Percentiles rank a stretch among this genome's conserved stretches.
phyloP scores from a whole-genome alignment of 2,797 vertebrate genomes.

The Amazona finschi region DNA sequence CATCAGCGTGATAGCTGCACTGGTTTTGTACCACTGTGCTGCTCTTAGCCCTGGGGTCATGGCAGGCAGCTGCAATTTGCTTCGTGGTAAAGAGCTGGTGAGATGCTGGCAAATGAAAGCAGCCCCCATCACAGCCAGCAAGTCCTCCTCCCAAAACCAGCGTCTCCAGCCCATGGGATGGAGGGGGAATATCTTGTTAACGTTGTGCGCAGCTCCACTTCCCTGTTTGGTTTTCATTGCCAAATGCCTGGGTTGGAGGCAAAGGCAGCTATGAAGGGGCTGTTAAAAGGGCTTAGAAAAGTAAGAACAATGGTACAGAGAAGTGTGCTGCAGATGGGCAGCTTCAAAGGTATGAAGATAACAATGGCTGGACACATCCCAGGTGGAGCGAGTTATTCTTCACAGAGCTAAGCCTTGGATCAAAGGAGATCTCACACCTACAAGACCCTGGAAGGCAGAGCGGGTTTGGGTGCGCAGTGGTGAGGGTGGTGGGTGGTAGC shows the following conservation, averaged over 20 bases:
- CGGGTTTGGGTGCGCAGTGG: neutral
- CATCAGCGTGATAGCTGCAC: neutral
- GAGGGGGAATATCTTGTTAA: neutral
- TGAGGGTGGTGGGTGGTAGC: neutral
- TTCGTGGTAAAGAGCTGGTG: neutral
- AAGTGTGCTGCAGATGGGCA: neutral
- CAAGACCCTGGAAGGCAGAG: neutral
- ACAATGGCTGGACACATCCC: conserved; percentile 28
- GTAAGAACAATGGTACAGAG: neutral
- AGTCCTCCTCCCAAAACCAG: neutral
- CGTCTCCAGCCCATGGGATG: neutral
- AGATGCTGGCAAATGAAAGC: neutral
- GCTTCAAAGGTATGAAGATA: conserved; percentile 31
- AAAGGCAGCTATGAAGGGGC: conserved; percentile 15
- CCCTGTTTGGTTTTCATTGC: neutral
- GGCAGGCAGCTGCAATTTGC: neutral
- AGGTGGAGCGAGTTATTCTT: neutral
- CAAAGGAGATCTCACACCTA: conserved; percentile 3
- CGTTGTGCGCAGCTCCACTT: neutral
- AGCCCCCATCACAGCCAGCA: neutral
- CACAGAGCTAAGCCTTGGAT: neutral
- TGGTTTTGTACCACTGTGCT: neutral
- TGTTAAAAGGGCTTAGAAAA: neutral
- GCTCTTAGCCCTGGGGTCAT: neutral
- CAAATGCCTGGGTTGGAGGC: neutral